Evolutionary conservation across 2,888 invertebrate species (phyloP).

Genomic region (Desoria tigrina): DNA sequence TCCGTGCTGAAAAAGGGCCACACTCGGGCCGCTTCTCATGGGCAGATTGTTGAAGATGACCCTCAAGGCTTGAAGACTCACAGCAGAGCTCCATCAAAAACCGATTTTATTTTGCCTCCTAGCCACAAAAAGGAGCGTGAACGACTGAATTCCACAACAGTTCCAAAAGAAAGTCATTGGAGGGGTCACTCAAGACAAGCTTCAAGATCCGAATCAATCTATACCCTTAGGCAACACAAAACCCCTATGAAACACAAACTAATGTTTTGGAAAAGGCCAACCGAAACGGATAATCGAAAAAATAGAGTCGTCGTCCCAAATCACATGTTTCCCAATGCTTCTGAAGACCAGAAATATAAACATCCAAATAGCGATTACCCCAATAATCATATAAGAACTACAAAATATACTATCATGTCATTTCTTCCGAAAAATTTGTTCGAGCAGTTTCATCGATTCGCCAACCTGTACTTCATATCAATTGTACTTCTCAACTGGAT

Average conservation of each 20-base stretch:
- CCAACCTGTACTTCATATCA: conserved; percentile 96
- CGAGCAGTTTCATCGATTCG: conserved; percentile 96
- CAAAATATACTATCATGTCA: conserved; percentile 89
- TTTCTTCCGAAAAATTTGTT: conserved; percentile 94
- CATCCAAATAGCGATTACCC: conserved; percentile 82
- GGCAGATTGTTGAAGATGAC: conserved; percentile 73
- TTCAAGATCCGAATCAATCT: conserved; percentile 84
- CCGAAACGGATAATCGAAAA: conserved; percentile 61
- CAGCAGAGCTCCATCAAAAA: conserved; percentile 79
- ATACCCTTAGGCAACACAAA: conserved; percentile 73
- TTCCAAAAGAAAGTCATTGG: conserved; percentile 20
- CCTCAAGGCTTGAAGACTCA: conserved; percentile 64
- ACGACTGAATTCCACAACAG: conserved; percentile 21
- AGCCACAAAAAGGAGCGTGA: conserved; percentile 75
- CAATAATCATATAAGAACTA: conserved; percentile 84
- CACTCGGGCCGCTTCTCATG: conserved; percentile 82
- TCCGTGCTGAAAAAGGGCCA: conserved; percentile 74
- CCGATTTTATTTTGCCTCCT: conserved; percentile 84
- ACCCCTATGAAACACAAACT: conserved; percentile 53
- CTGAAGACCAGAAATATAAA: conserved; percentile 72
- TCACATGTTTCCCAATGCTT: conserved; percentile 73
- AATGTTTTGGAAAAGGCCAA: conserved; percentile 55
- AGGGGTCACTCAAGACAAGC: conserved; percentile 66
- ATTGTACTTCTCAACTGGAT: conserved; percentile 96
- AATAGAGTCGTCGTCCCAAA: conserved; percentile 74